Conservation (phyloP, 1,140 invertebrate species). For the Apis cerana region DNA sequence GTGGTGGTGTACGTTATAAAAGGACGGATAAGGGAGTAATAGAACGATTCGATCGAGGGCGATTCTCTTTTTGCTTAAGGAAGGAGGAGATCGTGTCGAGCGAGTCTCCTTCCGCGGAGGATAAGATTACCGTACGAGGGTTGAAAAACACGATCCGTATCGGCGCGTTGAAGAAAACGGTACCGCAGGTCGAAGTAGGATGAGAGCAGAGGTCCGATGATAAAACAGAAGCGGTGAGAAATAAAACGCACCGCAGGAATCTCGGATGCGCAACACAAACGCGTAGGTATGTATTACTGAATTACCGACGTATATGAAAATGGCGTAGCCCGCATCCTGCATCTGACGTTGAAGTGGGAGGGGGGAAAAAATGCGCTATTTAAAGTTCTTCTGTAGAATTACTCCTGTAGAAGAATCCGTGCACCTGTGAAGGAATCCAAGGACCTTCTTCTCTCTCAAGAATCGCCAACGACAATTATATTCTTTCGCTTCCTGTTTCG, state of each 20-base stretch:
- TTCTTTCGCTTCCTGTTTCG: not conserved
- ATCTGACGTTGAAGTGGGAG: too few species aligned
- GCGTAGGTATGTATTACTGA: conserved; percentile 16
- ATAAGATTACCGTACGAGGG: not conserved
- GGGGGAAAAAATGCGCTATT: conserved; percentile 27
- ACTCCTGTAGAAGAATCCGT: not conserved
- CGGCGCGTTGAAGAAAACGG: not conserved
- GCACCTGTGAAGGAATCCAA: not conserved
- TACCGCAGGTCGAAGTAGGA: not conserved
- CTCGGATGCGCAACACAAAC: conserved; percentile 5
- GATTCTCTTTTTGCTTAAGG: not conserved
- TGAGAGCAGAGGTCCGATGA: conserved; percentile 6
- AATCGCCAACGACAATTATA: conserved; percentile 31
- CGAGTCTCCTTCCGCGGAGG: not conserved
- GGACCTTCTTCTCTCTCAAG: not conserved
- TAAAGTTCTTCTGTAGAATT: conserved; percentile 6
- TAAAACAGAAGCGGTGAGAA: conserved; percentile 39
- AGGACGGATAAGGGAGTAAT: not conserved
- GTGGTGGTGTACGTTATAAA: too few species aligned
- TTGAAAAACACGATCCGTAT: not conserved
- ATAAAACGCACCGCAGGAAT: conserved; percentile 33
- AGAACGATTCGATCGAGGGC: not conserved
- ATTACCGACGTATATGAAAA: conserved; percentile 18
- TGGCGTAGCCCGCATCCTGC: conserved; percentile 43
- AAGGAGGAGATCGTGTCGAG: too few species aligned